Conservation (phyloP, 2,797 vertebrate genomes). For the Hippopotamyrus pictus region DNA sequence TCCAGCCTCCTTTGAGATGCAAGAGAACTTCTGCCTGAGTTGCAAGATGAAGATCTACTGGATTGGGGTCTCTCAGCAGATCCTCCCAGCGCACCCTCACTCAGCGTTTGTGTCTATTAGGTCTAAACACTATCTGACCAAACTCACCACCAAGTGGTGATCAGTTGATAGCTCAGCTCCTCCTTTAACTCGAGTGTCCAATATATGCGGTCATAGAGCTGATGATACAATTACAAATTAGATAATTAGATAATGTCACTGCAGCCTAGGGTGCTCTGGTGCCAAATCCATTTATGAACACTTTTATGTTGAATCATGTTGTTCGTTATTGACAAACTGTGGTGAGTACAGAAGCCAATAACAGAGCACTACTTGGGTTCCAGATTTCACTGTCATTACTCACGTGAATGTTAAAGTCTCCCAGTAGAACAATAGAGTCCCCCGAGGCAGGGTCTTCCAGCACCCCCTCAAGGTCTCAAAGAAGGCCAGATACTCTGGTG, state of each 20-base stretch:
- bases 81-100: not conserved
- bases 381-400: not conserved
- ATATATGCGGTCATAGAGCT: not conserved
- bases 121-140: not conserved
- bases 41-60: not conserved
- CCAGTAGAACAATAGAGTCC: not conserved
- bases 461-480: not conserved
- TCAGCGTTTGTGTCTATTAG: not conserved
- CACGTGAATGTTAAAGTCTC: not conserved
- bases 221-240: not conserved
- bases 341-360: not conserved
- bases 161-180: not conserved
- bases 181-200: not conserved
- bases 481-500: not conserved
- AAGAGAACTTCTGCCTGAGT: not conserved
- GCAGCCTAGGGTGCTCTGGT: not conserved
- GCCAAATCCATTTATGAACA: not conserved
- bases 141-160: not conserved
- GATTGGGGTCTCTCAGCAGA: not conserved
- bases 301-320: not conserved
- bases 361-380: not conserved
- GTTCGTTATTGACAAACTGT: not conserved
- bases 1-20: not conserved
- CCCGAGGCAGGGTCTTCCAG: not conserved
- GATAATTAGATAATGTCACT: not conserved